phyloP scores from a whole-genome alignment of 2,113 vertebrate genomes.

The Girardinichthys multiradiatus region DNA sequence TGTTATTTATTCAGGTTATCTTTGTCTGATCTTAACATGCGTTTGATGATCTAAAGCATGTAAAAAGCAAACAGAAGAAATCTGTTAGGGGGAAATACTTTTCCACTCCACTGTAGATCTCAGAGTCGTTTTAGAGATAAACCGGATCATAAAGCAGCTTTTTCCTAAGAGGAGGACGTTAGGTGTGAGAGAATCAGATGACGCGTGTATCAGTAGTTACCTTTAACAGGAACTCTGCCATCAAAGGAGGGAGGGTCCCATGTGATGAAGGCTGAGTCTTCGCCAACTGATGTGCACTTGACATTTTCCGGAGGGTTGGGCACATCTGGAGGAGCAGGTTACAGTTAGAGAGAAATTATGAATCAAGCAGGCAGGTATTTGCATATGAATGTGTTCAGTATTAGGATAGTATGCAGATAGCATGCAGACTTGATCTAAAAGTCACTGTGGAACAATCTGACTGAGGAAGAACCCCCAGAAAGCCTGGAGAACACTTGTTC shows the following conservation, averaged over 20 bases:
- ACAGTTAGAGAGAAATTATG: conserved; percentile 6
- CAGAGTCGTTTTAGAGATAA: conserved; percentile 14
- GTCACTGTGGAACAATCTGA: background rate
- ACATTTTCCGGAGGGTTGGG: conserved; percentile 87
- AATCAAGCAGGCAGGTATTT: background rate
- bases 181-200: conserved; percentile 43
- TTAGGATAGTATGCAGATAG: background rate
- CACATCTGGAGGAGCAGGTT: conserved; percentile 81
- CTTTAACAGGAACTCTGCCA: conserved; percentile 86
- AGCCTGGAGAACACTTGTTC: too few relatives aligned
- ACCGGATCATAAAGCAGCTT: conserved; percentile 24
- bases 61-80: background rate
- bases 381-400: too few relatives aligned
- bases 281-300: conserved; percentile 85
- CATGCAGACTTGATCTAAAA: background rate
- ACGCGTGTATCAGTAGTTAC: conserved; percentile 62
- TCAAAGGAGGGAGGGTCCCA: conserved; percentile 88
- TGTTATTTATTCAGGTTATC: background rate
- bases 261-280: conserved; percentile 83
- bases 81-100: background rate
- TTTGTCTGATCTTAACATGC: background rate
- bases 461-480: too few relatives aligned
- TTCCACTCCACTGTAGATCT: too few relatives aligned
- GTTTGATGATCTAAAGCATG: background rate
- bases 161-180: conserved; percentile 33